Evolutionary conservation across 2,113 vertebrate species (phyloP).

Genomic region (Sylvia atricapilla): DNA sequence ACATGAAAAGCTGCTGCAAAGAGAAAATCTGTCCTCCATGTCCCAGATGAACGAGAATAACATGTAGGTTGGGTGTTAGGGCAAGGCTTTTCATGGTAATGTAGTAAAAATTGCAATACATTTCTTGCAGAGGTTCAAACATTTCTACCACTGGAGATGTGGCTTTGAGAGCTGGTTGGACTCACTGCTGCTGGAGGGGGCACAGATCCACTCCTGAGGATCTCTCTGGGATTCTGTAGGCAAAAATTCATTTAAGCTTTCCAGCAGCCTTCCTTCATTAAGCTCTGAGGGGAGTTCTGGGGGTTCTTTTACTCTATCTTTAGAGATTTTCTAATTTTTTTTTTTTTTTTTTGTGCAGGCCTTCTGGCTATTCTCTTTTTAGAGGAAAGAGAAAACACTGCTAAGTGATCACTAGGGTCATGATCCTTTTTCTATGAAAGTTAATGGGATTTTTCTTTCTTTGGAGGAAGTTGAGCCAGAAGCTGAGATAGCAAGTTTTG

Average conservation of each 20-base stretch:
- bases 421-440: not conserved
- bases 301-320: not conserved
- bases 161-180: not conserved
- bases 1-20: not conserved
- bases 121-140: not conserved
- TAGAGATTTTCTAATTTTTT: not conserved
- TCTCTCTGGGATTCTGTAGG: not conserved
- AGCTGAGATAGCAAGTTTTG: constrained; percentile 5
- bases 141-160: not conserved
- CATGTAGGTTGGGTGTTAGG: not conserved
- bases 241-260: not conserved
- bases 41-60: not conserved
- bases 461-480: not conserved
- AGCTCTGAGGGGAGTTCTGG: not conserved
- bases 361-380: not conserved
- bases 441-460: constrained; percentile 25
- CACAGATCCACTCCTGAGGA: not conserved
- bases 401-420: not conserved
- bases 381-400: not conserved
- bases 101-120: not conserved
- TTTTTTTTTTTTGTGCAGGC: not conserved
- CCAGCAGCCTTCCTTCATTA: not conserved
- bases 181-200: not conserved
- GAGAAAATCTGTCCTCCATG: not conserved
- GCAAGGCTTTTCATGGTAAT: not conserved